Base-by-base conservation (phyloP, 2,797 vertebrate species). In the Spatula versicolor region DNA sequence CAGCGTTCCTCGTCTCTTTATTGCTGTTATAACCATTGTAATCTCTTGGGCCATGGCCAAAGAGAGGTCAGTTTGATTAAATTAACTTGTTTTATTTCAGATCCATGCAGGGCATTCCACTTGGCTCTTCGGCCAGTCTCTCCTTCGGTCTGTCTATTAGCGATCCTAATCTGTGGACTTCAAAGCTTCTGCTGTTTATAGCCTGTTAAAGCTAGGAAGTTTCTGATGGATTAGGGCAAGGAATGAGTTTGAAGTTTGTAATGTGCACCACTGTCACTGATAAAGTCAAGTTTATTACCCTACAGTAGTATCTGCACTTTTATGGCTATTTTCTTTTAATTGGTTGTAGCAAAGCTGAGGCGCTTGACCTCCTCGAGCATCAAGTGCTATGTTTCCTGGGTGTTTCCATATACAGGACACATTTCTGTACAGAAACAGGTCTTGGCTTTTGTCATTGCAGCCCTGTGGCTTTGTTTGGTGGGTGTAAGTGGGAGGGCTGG, bases 161-260 rank as follows among this genome's bases (percentile, higher is more conserved):
- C 91, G 96, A 96, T 96, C 95, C 97, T 98, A 98, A 98, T 98
- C 97, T 97, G 91, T 16, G 79, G 90, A 98, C 98, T 98, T 98
- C 97, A 98, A 98, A 98, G 98, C 97, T 88, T 95, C 94, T 97
- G 95, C 97, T 97, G 98, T 98, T 98, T 98, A 98, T 98, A 98
- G 97, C 98, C 98, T 97, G 98, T 98, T 98, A 98, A 97, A 98
- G 94, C 97, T 97, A 97, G 98, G 98, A 98, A 98, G 98, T 98
- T 98, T 98, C 97, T 98, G 98, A 98, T 97, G 98, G 98, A 97
- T 98, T 98, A 98, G 97, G 96, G 96, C 96, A 83, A 97, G 97
- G 98, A 98, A 98, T 98, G 98, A 96, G 98, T 98, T 98, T 98
- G 98, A 98, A 98, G 98, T 98, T 93, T 94, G 97, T 98, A 98